Evolutionary conservation across 2,888 invertebrate species (phyloP), one percentile per base, ranked within the genome.

Genomic region (Leptura quadrifasciata): DNA sequence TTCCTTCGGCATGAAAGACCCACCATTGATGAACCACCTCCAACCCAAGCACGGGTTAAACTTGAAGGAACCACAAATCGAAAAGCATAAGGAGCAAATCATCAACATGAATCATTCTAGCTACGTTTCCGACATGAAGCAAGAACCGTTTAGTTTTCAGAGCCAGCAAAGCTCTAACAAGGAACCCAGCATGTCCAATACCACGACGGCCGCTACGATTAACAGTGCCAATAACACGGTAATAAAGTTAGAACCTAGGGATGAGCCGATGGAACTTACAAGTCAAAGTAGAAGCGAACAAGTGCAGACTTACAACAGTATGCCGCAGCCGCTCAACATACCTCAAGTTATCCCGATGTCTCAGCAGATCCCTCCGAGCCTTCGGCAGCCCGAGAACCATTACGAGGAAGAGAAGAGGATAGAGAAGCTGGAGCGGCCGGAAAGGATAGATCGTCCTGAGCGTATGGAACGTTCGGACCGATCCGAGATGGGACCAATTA

Each of bases 211-310:
- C 12, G 81, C 79, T 15, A 80, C 79, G 4, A 80, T 80, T 24
- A 77, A 79, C 67, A 79, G 79, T 27, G 70, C 79, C 6, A 81
- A 80, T 39, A 77, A 77, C 57, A 78, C 82, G 21, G 82, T 87
- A 2, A 88, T 90, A 35, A 90, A 90, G 82, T 73, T 89, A 52
- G 89, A 89, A 78, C 89, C 89, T 0, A 82, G 88, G 3, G 89
- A 90, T 64, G 89, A 89, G 79, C 89, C 89, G 0, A 89, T 89
- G 75, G 89, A 89, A 80, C 79, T 89, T 21, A 89, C 89, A 5
- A 88, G 82, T 81, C 85, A 86, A 55, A 81, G 77, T 63, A 75
- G 87, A 55, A 80, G 52, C 27, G 84, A 85, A 54, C 77, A 35
- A 15, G 67, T 39, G 64, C 77, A 78, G 20, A n/a, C 77, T 17